phyloP scores from a whole-genome alignment of 2,113 vertebrate species.

The Anolis carolinensis region DNA sequence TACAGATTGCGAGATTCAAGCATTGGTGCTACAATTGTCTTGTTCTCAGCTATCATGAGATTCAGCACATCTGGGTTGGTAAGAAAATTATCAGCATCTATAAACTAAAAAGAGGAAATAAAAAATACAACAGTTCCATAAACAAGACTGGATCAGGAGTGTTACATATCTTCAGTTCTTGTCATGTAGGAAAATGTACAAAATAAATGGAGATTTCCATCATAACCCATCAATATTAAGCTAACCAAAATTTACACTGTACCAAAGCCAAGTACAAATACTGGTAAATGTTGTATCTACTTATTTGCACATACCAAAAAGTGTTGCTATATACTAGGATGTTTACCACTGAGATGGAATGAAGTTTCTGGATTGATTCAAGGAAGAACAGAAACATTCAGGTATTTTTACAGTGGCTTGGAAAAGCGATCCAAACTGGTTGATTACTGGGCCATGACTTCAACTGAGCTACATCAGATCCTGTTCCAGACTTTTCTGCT shows the following conservation, averaged over 20 bases:
- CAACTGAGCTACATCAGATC: background rate
- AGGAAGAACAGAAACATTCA: background rate
- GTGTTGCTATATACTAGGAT: background rate
- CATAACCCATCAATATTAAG: background rate
- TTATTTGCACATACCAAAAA: conserved; percentile 3
- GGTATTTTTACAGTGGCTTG: background rate
- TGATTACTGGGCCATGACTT: background rate
- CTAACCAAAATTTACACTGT: background rate
- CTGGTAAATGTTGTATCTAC: background rate
- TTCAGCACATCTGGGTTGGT: conserved; percentile 88
- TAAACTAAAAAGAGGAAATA: conserved; percentile 75
- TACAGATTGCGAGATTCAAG: conserved; percentile 93
- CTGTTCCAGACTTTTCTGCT: background rate
- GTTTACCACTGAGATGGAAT: background rate
- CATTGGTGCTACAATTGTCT: conserved; percentile 93
- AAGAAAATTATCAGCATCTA: conserved; percentile 93
- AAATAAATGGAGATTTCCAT: background rate
- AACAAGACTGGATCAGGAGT: background rate
- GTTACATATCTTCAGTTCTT: background rate
- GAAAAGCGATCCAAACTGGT: background rate
- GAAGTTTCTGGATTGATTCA: background rate
- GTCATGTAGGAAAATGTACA: background rate
- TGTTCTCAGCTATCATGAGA: conserved; percentile 92
- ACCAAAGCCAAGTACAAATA: conserved; percentile 5
- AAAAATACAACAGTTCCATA: background rate